Evolutionary conservation across 2,797 vertebrate genomes (phyloP).

Genomic region (Phrynocephalus vlangalii): DNA sequence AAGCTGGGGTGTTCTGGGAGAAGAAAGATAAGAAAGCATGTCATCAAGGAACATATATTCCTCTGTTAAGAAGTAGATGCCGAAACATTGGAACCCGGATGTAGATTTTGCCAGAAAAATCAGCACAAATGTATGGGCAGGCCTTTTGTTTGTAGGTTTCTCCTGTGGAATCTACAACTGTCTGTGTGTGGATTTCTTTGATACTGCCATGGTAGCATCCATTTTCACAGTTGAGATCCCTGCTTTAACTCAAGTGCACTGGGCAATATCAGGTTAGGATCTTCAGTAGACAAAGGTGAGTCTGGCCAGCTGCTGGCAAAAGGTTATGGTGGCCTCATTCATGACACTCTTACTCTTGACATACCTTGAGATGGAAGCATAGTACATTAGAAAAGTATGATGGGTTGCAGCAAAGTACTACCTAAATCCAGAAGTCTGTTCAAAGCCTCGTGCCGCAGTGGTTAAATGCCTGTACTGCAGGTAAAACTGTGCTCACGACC

Average conservation of each 20-base stretch:
- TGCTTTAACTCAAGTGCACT: background rate
- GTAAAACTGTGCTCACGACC: no score
- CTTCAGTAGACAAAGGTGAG: background rate
- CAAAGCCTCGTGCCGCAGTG: no score
- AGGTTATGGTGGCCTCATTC: no score
- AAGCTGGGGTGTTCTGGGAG: constrained; percentile 11
- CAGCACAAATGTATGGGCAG: background rate
- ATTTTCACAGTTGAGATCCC: background rate
- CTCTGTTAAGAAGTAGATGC: background rate
- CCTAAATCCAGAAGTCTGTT: no score
- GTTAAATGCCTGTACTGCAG: no score
- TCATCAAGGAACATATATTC: background rate
- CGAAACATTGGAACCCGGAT: background rate
- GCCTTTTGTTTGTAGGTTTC: background rate
- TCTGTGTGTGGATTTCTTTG: background rate
- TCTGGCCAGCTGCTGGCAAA: no score
- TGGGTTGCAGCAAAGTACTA: no score
- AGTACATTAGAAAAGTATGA: background rate
- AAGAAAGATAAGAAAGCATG: no score
- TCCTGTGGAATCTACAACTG: background rate
- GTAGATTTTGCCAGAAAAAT: background rate
- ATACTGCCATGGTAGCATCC: background rate
- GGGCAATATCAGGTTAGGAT: background rate
- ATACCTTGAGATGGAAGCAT: background rate
- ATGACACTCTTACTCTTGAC: background rate